Conservation (phyloP, 2,888 invertebrate genomes). For the Gastrophysa polygoni region DNA sequence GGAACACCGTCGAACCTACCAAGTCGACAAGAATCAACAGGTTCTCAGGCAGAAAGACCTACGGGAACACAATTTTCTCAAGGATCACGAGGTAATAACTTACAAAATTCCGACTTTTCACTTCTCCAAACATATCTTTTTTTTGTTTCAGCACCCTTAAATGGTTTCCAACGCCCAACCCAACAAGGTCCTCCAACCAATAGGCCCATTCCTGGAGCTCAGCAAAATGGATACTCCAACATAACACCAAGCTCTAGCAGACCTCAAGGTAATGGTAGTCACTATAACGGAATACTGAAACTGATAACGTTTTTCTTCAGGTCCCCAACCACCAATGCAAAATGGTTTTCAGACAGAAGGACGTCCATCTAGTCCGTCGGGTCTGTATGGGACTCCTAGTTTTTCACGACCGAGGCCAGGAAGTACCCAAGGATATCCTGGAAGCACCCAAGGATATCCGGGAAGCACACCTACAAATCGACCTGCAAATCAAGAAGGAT, state of each 20-base stretch:
- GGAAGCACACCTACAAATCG: too few species aligned
- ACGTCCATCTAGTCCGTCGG: not conserved
- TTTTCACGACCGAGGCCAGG: not conserved
- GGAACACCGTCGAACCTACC: constrained; percentile 19
- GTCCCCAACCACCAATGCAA: not conserved
- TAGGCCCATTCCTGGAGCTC: constrained; percentile 23
- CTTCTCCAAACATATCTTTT: not conserved
- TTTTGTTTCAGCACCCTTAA: not conserved
- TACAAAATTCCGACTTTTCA: not conserved
- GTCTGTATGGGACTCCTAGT: not conserved
- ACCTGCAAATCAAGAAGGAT: too few species aligned
- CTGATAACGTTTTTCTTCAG: not conserved
- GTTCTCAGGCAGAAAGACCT: constrained; percentile 42
- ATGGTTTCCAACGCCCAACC: constrained; percentile 11
- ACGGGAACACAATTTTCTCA: constrained; percentile 34
- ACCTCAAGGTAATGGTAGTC: not conserved
- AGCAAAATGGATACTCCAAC: constrained; percentile 30
- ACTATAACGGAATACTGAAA: not conserved
- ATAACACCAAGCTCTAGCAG: constrained; percentile 20
- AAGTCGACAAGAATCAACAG: constrained; percentile 15
- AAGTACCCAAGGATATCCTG: constrained; percentile 3
- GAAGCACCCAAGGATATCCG: constrained; percentile 47
- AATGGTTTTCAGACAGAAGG: not conserved
- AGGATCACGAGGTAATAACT: constrained; percentile 23
- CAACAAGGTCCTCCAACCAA: constrained; percentile 12